Evolutionary conservation across 2,888 invertebrate species (phyloP), one percentile per base, ranked within the genome.

Genomic region (Melieria crassipennis): DNA sequence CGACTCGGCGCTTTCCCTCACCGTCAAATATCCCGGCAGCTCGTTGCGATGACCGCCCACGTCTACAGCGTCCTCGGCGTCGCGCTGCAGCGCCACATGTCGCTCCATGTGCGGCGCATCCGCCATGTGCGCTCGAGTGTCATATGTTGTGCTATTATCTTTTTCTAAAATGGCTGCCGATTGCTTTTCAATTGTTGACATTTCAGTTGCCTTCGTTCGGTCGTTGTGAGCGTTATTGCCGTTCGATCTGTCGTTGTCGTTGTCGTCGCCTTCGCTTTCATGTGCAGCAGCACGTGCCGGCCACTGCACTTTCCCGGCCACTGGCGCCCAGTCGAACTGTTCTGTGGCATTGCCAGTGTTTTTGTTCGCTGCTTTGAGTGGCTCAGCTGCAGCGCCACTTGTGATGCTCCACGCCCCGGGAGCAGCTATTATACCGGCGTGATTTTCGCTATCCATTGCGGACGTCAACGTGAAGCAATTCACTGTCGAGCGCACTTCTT

Each of bases 181-280:
- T 73, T 75, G 73, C 71, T 66, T 71, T 74, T 73, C 75, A 76
- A 72, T 72, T 75, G 71, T 68, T 73, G 73, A 52, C 73, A 73
- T 73, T 68, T 71, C 71, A 65, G 67, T 71, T 73, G 68, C 45
- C 65, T 63, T 48, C 65, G 10, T 16, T 16, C 30, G n/a, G 52
- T 30, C 42, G 2, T 30, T 10, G 5, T 65, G 58, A 58, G 58
- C 52, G 3, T 30, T 30, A 30, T 30, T 30, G 30, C 30, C 30
- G 30, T 30, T 3, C 30, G 30, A 30, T 30, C 30, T 30, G 30
- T 30, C 30, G 30, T 30, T 46, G 69, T 69, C 61, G 65, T 70
- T 60, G 16, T 13, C 70, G 48, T 46, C 60, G 65, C 57, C 52
- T 45, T 63, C 45, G 30, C 30, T 30, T 30, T 30, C 30, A 30